Evolutionary conservation across 1,140 invertebrate genomes (phyloP), one percentile per base, ranked within the genome.

Genomic region (Orchestia grillus): DNA sequence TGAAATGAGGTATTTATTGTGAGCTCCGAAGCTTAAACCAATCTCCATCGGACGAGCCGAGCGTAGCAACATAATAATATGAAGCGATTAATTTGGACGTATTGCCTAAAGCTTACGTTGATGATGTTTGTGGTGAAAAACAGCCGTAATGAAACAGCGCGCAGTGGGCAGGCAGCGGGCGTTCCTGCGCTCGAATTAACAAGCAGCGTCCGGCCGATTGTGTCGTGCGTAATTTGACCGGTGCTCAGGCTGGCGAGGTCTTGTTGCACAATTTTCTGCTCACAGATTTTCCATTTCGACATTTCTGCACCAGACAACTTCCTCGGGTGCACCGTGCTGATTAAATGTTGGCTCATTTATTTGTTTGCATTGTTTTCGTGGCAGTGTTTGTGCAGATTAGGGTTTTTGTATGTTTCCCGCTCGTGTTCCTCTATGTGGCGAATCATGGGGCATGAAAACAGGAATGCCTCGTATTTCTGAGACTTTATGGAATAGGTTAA

Each of bases 21-120:
- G 44, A 94, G 92, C 92, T 94, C 92, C 19, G 44, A 19, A 94
- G 92, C 45, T 94, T 94, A 94, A 44, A 42, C 41, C 92, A 47
- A 44, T 94, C 40, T 44, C 44, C 44, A 94, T n/a, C 92, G 44
- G 44, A 94, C 92, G 44, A 94, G 92, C 92, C 92, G 41, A 94
- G 92, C 92, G 44, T 94, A 90, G 92, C 43, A 94, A 94, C 92
- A 94, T 94, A 94, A 94, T 94, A 94, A 45, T 94, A 90, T 44
- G n/a, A 44, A 40, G 44, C 43, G 92, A 94, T 94, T 94, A 94
- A 94, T 94, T 42, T 94, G 44, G 43, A 91, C 36, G 43, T n/a
- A 94, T 94, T 90, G 36, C 88, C 88, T 90, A 90, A 94, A 94
- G 92, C 92, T 94, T 94, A 45, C 36, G 44, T 44, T 45, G 92